These are phyloP conservation scores for Lanius ludovicianus DNA, from an alignment of 2,113 vertebrate genomes.

Conservation along the genomic window DNA sequence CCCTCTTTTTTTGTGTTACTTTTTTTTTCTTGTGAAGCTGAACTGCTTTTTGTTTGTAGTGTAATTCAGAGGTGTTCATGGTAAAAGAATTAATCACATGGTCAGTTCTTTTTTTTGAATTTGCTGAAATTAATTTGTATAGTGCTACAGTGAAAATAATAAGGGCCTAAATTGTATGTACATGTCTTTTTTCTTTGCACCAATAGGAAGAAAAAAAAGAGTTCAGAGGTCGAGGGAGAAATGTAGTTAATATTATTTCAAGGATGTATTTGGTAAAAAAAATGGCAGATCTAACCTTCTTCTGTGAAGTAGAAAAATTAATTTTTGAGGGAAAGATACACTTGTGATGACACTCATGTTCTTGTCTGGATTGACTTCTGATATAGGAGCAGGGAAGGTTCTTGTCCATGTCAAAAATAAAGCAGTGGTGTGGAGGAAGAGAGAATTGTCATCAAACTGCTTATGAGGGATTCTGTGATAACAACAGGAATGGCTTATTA, in stretches of 20 bases:
- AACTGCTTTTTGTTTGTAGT: neutral
- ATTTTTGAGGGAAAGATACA: neutral
- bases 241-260: neutral
- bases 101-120: neutral
- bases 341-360: neutral
- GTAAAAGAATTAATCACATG: neutral
- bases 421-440: neutral
- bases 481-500: neutral
- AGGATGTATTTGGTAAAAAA: neutral
- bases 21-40: neutral
- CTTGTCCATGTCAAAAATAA: neutral
- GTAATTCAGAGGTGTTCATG: neutral
- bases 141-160: neutral
- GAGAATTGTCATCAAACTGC: neutral
- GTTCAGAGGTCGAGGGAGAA: neutral
- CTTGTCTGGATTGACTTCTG: neutral
- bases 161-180: neutral
- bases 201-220: neutral
- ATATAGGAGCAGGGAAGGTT: neutral
- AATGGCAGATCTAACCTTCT: neutral
- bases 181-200: neutral
- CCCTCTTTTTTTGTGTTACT: neutral
- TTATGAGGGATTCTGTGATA: neutral
- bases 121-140: neutral
- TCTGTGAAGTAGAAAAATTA: neutral